phyloP scores from a whole-genome alignment of 2,888 invertebrate genomes.

The Melinopterus prodromus region DNA sequence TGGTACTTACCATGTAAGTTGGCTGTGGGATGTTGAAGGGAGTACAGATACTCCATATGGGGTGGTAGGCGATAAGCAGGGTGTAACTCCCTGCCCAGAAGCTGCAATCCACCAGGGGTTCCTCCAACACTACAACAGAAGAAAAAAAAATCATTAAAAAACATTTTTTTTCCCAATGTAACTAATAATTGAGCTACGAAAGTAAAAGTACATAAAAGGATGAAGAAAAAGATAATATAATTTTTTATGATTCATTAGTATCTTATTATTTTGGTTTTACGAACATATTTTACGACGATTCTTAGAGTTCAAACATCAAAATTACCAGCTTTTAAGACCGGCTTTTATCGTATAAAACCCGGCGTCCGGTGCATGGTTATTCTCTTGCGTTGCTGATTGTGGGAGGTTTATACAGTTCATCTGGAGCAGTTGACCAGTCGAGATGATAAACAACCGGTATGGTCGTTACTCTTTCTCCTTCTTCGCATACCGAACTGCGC shows the following conservation, averaged over 20 bases:
- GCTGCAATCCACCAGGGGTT: slow-evolving; percentile 64
- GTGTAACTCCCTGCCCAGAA: slow-evolving; percentile 67
- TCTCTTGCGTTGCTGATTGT: slow-evolving; percentile 41
- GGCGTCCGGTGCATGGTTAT: slow-evolving; percentile 42
- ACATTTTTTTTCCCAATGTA: too few relatives aligned
- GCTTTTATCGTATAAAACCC: slow-evolving; percentile 44
- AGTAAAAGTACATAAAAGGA: too few relatives aligned
- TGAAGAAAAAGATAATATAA: neutral
- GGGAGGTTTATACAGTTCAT: slow-evolving; percentile 50
- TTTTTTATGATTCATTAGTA: too few relatives aligned
- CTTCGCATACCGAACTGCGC: slow-evolving; percentile 15
- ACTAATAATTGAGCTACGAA: too few relatives aligned
- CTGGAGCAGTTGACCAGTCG: slow-evolving; percentile 40
- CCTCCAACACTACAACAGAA: slow-evolving; percentile 58
- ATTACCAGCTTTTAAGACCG: too few relatives aligned
- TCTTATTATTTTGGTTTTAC: too few relatives aligned
- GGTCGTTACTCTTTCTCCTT: slow-evolving; percentile 34
- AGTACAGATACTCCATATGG: slow-evolving; percentile 82
- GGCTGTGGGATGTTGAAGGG: slow-evolving; percentile 71
- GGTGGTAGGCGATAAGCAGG: slow-evolving; percentile 77
- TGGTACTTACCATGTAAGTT: slow-evolving; percentile 71
- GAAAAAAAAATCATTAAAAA: slow-evolving; percentile 23
- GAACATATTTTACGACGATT: too few relatives aligned
- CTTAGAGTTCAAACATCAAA: too few relatives aligned
- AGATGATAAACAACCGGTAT: slow-evolving; percentile 39